Conservation (phyloP, 2,888 invertebrate genomes). For the Thymelicus acteon region DNA sequence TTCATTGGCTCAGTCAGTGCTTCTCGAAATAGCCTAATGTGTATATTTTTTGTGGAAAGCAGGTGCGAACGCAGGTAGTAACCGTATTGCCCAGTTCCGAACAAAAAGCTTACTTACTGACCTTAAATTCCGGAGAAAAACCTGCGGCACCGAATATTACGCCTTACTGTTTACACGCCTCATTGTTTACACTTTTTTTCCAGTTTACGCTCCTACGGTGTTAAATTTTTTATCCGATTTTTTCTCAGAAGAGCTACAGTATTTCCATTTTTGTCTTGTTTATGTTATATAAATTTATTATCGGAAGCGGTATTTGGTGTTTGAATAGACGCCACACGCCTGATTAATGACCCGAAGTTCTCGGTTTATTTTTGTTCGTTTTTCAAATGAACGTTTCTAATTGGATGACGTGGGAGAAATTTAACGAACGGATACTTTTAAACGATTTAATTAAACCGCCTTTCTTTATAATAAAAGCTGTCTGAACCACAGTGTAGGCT, state of each 20-base stretch:
- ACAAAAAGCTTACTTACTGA: slow-evolving; percentile 52
- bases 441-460: slow-evolving; percentile 30
- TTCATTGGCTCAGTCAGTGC: slow-evolving; percentile 58
- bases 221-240: slow-evolving; percentile 29
- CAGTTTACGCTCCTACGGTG: slow-evolving; percentile 10
- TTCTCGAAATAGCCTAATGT: slow-evolving; percentile 57
- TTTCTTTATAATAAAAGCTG: slow-evolving; percentile 23
- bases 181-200: slow-evolving; percentile 20
- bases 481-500: background rate
- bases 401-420: slow-evolving; percentile 62
- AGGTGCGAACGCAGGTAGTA: slow-evolving; percentile 62
- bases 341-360: slow-evolving; percentile 69
- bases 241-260: slow-evolving; percentile 27
- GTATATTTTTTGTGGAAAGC: slow-evolving; percentile 74
- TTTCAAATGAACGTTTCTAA: slow-evolving; percentile 57
- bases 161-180: slow-evolving; percentile 23
- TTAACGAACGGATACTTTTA: slow-evolving; percentile 26
- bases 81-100: slow-evolving; percentile 68
- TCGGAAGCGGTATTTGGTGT: slow-evolving; percentile 59
- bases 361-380: slow-evolving; percentile 56
- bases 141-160: slow-evolving; percentile 50
- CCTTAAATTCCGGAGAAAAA: slow-evolving; percentile 57
- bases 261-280: slow-evolving; percentile 55
- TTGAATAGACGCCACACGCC: slow-evolving; percentile 56
- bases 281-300: slow-evolving; percentile 63